Evolutionary conservation across 1,140 invertebrate genomes (phyloP).

Genomic region (Drosophila truncata): DNA sequence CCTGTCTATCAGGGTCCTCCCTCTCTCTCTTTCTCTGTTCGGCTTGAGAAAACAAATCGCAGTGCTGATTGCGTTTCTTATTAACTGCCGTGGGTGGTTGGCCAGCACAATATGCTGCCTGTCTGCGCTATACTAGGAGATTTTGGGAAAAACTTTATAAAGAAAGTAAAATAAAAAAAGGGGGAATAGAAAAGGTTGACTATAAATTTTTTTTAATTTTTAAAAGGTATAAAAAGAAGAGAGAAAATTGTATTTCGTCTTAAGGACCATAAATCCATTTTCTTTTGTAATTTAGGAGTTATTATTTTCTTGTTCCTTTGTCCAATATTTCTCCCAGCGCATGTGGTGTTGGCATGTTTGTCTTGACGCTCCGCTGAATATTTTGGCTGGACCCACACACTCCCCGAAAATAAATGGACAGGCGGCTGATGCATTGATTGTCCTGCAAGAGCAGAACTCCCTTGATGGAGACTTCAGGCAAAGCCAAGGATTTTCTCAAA

Average conservation of each 20-base stretch:
- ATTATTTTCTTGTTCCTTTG: background rate
- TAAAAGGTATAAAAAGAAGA: too few species aligned
- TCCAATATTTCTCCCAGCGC: background rate
- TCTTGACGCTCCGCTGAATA: slow-evolving; percentile 79
- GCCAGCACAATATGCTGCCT: slow-evolving; percentile 73
- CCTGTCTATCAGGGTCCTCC: slow-evolving; percentile 1
- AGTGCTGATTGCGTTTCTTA: slow-evolving; percentile 83
- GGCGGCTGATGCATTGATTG: slow-evolving; percentile 51
- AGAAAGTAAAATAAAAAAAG: background rate
- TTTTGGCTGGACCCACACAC: slow-evolving; percentile 59
- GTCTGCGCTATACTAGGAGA: slow-evolving; percentile 34
- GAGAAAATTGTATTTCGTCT: too few species aligned
- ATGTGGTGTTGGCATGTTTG: slow-evolving; percentile 68
- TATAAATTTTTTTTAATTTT: too few species aligned
- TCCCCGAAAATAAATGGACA: slow-evolving; percentile 56
- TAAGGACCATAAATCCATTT: too few species aligned
- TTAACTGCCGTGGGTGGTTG: slow-evolving; percentile 75
- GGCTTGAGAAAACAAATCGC: slow-evolving; percentile 84
- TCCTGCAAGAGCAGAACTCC: background rate
- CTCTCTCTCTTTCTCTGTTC: background rate
- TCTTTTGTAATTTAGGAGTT: too few species aligned
- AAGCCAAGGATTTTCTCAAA: slow-evolving; percentile 1
- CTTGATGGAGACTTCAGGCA: background rate
- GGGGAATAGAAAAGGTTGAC: rapidly evolving
- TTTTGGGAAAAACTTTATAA: background rate